These are phyloP conservation scores for Drosophila stalkeri DNA, from an alignment of 2,888 invertebrate genomes.

Conservation along the genomic window DNA sequence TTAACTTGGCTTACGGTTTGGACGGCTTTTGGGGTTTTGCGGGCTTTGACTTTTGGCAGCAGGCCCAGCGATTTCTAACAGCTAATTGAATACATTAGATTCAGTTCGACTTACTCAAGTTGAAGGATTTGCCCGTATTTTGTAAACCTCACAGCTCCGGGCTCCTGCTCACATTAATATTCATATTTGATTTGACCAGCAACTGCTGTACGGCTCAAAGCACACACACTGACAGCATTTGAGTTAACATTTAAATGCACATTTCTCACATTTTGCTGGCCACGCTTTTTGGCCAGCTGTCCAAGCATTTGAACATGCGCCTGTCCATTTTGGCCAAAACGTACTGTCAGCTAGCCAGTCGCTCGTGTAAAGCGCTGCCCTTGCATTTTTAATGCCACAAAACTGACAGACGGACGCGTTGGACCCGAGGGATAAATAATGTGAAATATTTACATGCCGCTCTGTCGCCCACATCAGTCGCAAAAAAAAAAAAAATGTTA, in stretches of 20 bases:
- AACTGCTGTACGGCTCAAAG: neutral
- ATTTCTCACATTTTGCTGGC: slow-evolving; percentile 56
- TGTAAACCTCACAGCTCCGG: neutral
- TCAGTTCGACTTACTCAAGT: slow-evolving; percentile 41
- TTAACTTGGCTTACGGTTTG: slow-evolving; percentile 48
- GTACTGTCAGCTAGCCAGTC: slow-evolving; percentile 64
- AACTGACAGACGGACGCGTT: slow-evolving; percentile 24
- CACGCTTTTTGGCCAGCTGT: slow-evolving; percentile 74
- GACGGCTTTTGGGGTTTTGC: slow-evolving; percentile 22
- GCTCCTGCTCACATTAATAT: slow-evolving; percentile 39
- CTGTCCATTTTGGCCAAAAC: slow-evolving; percentile 35
- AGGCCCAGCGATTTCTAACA: slow-evolving; percentile 57
- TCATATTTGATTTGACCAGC: slow-evolving; percentile 47
- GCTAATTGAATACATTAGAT: slow-evolving; percentile 80
- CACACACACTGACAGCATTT: slow-evolving; percentile 7
- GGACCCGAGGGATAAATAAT: slow-evolving; percentile 70
- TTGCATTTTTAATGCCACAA: slow-evolving; percentile 74
- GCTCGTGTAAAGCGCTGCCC: slow-evolving; percentile 62
- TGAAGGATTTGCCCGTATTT: neutral
- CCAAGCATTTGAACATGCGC: slow-evolving; percentile 66
- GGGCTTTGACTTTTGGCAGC: slow-evolving; percentile 26
- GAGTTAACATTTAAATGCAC: slow-evolving; percentile 29
- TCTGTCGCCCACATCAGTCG: slow-evolving; percentile 1
- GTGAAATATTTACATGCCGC: slow-evolving; percentile 67
- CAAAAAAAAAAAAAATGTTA: slow-evolving; percentile 30